A percentile compares a stretch with the other conserved stretches of the same genome.
These are phyloP conservation scores for Lordiphosa andalusiaca DNA, from an alignment of 2,888 invertebrate genomes.

Conservation along the genomic window DNA sequence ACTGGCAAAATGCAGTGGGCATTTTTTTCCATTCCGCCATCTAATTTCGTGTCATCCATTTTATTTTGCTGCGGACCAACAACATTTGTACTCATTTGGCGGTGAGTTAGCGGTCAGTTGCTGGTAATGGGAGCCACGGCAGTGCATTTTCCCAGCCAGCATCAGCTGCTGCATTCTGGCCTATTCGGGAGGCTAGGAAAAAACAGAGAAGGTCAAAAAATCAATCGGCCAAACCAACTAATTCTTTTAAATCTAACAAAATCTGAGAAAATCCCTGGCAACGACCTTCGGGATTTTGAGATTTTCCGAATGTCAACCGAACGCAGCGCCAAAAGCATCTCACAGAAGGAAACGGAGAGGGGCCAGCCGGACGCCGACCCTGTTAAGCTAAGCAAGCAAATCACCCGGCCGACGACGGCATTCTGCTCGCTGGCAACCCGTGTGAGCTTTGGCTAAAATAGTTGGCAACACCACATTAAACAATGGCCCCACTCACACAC, in stretches of 20 bases:
- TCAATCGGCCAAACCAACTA: slow-evolving; percentile 81
- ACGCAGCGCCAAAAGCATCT: slow-evolving; percentile 63
- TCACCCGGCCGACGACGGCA: slow-evolving; percentile 61
- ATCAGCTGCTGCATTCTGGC: slow-evolving; percentile 36
- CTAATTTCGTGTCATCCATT: slow-evolving; percentile 54
- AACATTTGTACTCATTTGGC: slow-evolving; percentile 57
- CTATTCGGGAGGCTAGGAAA: slow-evolving; percentile 28
- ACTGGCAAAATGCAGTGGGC: slow-evolving; percentile 61
- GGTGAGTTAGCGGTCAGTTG: slow-evolving; percentile 14
- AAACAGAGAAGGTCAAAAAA: slow-evolving; percentile 79
- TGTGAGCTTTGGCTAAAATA: slow-evolving; percentile 75
- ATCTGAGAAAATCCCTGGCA: slow-evolving; percentile 81
- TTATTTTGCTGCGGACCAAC: slow-evolving; percentile 14
- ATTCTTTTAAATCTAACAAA: slow-evolving; percentile 81
- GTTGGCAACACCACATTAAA: slow-evolving; percentile 78
- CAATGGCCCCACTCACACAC: slow-evolving; percentile 41
- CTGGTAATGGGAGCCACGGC: slow-evolving; percentile 37
- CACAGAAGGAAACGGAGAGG: slow-evolving; percentile 27
- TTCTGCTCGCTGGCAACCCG: slow-evolving; percentile 54
- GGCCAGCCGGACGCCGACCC: slow-evolving; percentile 15
- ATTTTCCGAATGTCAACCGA: slow-evolving; percentile 81
- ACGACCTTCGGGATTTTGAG: slow-evolving; percentile 81
- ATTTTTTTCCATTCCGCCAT: slow-evolving; percentile 47
- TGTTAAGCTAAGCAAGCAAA: slow-evolving; percentile 70
- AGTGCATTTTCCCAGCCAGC: slow-evolving; percentile 25